A percentile compares a stretch with the other conserved stretches of the same genome.
phyloP scores from a whole-genome alignment of 2,113 vertebrate species.

The Promerops cafer region DNA sequence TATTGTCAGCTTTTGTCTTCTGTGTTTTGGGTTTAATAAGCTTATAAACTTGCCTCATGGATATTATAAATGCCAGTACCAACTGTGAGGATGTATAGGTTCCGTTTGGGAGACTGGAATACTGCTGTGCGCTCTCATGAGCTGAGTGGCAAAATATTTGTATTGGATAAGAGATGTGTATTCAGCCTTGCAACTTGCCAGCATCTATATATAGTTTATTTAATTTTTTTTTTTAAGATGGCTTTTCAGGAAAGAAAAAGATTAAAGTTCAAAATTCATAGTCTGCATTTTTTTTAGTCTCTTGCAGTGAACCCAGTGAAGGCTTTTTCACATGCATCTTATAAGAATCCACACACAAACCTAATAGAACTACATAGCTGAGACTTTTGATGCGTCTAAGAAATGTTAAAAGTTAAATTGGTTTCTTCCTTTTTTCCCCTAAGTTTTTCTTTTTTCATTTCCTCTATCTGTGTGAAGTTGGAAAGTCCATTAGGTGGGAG shows the following conservation, averaged over 20 bases:
- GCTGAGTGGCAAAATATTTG: slow-evolving; percentile 34
- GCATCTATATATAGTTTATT: slow-evolving; percentile 33
- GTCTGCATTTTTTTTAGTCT: slow-evolving; percentile 30
- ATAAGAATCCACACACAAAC: background rate
- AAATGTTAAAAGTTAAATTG: slow-evolving; percentile 44
- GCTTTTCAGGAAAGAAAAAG: slow-evolving; percentile 40
- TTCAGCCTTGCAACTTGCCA: background rate
- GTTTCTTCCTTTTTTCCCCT: background rate
- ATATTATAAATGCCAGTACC: slow-evolving; percentile 30
- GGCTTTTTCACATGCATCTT: background rate
- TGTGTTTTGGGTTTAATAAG: slow-evolving; percentile 57
- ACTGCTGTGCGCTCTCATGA: background rate
- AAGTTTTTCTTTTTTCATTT: slow-evolving; percentile 36
- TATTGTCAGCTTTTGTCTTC: slow-evolving; percentile 57
- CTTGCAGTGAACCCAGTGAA: background rate
- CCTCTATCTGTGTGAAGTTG: background rate
- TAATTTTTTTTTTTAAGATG: background rate
- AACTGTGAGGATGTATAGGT: background rate
- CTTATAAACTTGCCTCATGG: slow-evolving; percentile 34
- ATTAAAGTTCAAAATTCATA: slow-evolving; percentile 29
- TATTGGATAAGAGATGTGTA: slow-evolving; percentile 27
- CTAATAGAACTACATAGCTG: background rate
- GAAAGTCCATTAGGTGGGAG: background rate
- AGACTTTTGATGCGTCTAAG: slow-evolving; percentile 7
- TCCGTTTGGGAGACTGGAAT: background rate